Evolutionary conservation across 2,888 invertebrate species (phyloP), one percentile per base, ranked within the genome.

Genomic region (Automeris io): DNA sequence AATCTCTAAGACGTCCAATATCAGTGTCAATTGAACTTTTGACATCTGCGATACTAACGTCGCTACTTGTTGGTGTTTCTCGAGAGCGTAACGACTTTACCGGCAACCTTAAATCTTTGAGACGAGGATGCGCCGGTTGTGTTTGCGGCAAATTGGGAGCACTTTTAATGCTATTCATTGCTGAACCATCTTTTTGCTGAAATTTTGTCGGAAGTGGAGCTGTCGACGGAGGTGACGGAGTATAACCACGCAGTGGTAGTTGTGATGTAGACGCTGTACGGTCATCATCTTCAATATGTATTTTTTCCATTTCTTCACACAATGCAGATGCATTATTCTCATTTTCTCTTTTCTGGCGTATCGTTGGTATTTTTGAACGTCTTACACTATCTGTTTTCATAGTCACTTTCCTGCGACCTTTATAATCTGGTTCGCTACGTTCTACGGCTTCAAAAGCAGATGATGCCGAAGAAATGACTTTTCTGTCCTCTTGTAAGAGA

Each of bases 161-260:
- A 70, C 94, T 94, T 57, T 91, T 90, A 43, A 94, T 93, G 62
- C 94, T 93, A 69, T 92, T 93, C 91, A 92, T 91, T 35, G 90
- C 88, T 46, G 91, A 88, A 35, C 89, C 88, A 45, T 92, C 92
- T 55, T 93, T 92, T 51, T 90, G 89, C 47, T 91, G 92, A 76
- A 94, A 95, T 73, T 95, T 95, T 44, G 92, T 90, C 2, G 95
- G 94, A 52, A 95, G 77, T 13, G 95, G 95, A 1, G 94, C 94
- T 12, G 94, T 95, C 42, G 95, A 94, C 40, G 95, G 95, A 33
- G 95, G 94, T 26, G 94, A 94, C 7, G 93, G 93, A 2, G 93
- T 93, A 51, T 92, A 93, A 23, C 92, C 92, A 19, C 93, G 88
- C 33, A 91, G 73, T 1, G 92, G 91, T 50, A 92, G 65, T 57